Conservation (phyloP, 2,888 invertebrate genomes). For the Lasius platythorax region DNA sequence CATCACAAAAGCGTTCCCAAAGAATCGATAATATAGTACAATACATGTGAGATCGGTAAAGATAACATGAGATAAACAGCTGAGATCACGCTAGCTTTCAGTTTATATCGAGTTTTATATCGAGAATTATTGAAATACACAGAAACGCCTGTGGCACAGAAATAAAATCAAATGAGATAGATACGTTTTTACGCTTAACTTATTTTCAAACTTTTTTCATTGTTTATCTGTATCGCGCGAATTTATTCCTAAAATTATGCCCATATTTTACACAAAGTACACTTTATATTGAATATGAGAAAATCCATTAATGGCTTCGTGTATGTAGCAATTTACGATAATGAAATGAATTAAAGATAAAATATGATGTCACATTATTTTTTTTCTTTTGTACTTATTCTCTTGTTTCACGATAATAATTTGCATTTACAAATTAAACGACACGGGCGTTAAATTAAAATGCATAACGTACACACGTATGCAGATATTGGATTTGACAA, state of each 20-base stretch:
- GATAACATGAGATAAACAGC: background rate
- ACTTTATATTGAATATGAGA: background rate
- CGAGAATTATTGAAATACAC: background rate
- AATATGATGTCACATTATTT: background rate
- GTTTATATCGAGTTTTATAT: background rate
- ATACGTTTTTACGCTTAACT: background rate
- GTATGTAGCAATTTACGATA: background rate
- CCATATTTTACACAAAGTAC: background rate
- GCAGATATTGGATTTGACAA: constrained; percentile 49
- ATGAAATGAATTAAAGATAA: constrained; percentile 26
- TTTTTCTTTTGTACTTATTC: background rate
- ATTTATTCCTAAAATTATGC: constrained; percentile 4
- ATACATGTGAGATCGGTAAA: background rate
- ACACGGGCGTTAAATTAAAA: constrained; percentile 44
- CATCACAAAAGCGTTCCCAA: background rate
- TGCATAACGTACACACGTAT: constrained; percentile 33
- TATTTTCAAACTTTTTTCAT: background rate
- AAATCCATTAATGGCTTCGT: background rate
- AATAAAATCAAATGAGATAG: background rate
- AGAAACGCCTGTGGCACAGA: background rate
- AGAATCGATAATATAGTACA: constrained; percentile 1
- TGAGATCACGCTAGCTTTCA: background rate
- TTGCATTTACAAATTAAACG: constrained; percentile 39
- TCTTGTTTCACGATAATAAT: constrained; percentile 18
- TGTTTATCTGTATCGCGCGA: background rate